Base-by-base conservation (phyloP, 1,140 invertebrate species). In the Sinonovacula constricta region DNA sequence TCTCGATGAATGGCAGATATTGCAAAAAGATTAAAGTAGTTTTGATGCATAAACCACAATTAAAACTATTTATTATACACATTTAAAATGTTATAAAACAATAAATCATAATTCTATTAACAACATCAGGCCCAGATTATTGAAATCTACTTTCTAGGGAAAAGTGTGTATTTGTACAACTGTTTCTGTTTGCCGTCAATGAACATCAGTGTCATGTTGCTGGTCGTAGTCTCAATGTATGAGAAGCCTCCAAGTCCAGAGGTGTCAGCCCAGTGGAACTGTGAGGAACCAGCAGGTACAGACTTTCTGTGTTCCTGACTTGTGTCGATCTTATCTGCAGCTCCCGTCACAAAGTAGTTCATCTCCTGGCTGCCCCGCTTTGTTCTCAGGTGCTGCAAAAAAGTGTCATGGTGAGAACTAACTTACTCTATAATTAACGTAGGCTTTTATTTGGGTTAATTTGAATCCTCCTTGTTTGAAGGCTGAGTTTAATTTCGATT, bases 301-400 rank as follows among this genome's bases (percentile, higher is more conserved):
- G 78, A 53, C 14, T 83, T 68, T 14, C 80, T 76, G 79, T 92
- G 90, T 31, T 56, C 82, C 7, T 74, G 80, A 24, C 84, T 88
- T 5, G 71, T 69, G 63, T 92, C 89, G 30, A 92, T 88, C 74
- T 91, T 90, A 59, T 91, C 91, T 14, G 89, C 88, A 15, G 88
- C 85, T 28, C 91, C 91, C 39, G 83, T 85, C 1, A 91, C 85
- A 80, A 91, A 88, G 54, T 90, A 91, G 56, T 92, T 86, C 18
- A 91, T 80, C 10, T 75, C 86, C 22, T 79, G 31, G 26, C 83
- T 83, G 30, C 79, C 30, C 30, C 81, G n/a, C n/a, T n/a, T 67
- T 22, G 60, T 68, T 45, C 82, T 68, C 14, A 91, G 83, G 78
- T 91, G 90, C 90, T 91, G 83, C 14, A 86, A 71, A 65, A 34